These are phyloP conservation scores for Caenorhabditis doughertyi DNA, from an alignment of 2,888 invertebrate genomes.

Conservation along the genomic window DNA sequence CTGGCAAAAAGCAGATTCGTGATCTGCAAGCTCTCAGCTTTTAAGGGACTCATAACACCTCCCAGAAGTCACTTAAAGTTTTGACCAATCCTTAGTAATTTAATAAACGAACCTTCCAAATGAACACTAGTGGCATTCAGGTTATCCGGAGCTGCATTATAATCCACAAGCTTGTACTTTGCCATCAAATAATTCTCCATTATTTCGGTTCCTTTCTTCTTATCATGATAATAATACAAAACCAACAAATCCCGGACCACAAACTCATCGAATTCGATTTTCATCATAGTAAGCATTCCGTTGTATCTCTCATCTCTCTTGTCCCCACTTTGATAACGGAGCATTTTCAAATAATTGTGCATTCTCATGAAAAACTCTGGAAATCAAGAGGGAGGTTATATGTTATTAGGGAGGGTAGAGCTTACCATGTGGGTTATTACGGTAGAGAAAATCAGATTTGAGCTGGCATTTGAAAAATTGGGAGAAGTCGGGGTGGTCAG, in stretches of 20 bases:
- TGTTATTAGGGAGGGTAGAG: not conserved
- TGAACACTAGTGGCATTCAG: not conserved
- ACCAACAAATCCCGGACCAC: constrained; percentile 5
- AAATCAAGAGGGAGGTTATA: not conserved
- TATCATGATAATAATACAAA: not conserved
- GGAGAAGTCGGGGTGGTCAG: constrained; percentile 2
- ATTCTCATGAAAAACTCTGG: constrained; percentile 24
- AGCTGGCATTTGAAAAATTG: constrained; percentile 13
- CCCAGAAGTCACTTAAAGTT: too few relatives aligned
- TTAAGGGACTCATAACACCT: too few relatives aligned
- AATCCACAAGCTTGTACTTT: not conserved
- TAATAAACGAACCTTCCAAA: too few relatives aligned
- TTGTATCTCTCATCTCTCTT: not conserved
- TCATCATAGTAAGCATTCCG: constrained; percentile 1
- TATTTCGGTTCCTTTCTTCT: not conserved
- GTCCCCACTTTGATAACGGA: not conserved
- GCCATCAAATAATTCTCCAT: constrained; percentile 17
- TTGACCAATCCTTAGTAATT: too few relatives aligned
- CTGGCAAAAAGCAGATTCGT: too few relatives aligned
- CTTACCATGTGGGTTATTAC: constrained; percentile 12
- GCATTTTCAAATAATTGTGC: not conserved
- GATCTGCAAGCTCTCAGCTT: too few relatives aligned
- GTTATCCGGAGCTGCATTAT: not conserved
- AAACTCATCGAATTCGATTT: not conserved
- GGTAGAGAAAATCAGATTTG: constrained; percentile 18